Conservation (phyloP, 2,797 vertebrate genomes). For the Spinibarbus caldwelli region DNA sequence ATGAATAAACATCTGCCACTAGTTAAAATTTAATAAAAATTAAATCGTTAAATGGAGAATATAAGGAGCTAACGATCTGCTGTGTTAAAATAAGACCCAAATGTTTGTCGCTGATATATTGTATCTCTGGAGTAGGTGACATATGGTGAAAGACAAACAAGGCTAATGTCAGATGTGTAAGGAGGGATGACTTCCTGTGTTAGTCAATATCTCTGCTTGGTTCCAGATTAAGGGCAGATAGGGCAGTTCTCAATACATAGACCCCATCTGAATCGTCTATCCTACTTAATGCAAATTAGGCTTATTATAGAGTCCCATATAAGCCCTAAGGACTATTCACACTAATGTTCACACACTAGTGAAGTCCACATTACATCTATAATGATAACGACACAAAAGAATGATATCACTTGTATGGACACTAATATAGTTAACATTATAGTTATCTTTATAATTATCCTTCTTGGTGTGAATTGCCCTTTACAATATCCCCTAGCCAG, state of each 20-base stretch:
- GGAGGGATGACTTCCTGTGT: conserved; percentile 47
- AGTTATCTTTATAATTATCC: background rate
- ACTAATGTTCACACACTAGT: background rate
- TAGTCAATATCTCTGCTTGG: conserved; percentile 51
- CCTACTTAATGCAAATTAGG: background rate
- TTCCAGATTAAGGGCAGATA: conserved; percentile 41
- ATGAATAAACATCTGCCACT: conserved; percentile 19
- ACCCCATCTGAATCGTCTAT: background rate
- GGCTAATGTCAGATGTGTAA: conserved; percentile 45
- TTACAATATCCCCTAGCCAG: background rate
- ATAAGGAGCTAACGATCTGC: conserved; percentile 5
- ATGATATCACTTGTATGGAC: background rate
- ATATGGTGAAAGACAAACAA: conserved; percentile 59
- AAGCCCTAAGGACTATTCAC: background rate
- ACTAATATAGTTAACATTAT: background rate
- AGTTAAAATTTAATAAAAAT: background rate
- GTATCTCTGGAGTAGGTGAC: conserved; percentile 31
- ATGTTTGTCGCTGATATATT: conserved; percentile 3
- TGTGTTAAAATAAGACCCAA: conserved; percentile 24
- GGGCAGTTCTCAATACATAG: conserved; percentile 6
- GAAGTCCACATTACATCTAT: background rate
- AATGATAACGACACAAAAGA: background rate
- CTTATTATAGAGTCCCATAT: background rate
- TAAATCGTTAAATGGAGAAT: background rate
- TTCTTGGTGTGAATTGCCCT: background rate